Conservation (phyloP, 2,113 vertebrate genomes). For the Helogale parvula region DNA sequence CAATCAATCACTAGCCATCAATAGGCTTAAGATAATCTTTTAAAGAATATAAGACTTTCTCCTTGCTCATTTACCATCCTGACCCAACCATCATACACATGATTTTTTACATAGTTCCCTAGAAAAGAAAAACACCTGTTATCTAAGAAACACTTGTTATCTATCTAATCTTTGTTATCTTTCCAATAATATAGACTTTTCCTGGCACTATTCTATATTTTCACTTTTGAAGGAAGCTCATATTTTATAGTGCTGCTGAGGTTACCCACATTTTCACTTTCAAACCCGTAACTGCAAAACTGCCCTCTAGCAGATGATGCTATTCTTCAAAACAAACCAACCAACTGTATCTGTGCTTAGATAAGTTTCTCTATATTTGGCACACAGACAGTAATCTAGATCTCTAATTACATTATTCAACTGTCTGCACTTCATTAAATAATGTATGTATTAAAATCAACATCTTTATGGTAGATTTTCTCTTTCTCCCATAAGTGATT, state of each 20-base stretch:
- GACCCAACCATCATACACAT: neutral
- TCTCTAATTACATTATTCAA: constrained; percentile 59
- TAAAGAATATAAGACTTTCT: neutral
- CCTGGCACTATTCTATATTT: constrained; percentile 39
- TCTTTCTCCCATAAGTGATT: neutral
- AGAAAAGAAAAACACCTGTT: neutral
- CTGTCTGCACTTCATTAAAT: neutral
- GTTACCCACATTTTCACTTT: neutral
- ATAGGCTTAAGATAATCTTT: neutral
- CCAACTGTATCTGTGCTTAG: constrained; percentile 28
- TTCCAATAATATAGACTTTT: constrained; percentile 26
- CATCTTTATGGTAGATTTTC: neutral
- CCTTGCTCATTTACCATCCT: neutral
- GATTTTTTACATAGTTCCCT: neutral
- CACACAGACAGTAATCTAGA: constrained; percentile 53
- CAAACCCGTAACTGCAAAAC: constrained; percentile 31
- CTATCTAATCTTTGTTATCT: neutral
- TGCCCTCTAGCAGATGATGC: neutral
- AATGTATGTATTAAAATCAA: constrained; percentile 15
- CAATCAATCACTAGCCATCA: neutral
- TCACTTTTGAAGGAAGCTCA: constrained; percentile 61
- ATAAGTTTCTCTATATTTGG: constrained; percentile 66
- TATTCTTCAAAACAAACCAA: neutral
- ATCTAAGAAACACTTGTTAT: neutral
- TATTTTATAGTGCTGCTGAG: neutral